Percentiles rank a stretch among this genome's conserved stretches.
Conservation (phyloP, 2,888 invertebrate species). For the Trissoscelio sp. region DNA sequence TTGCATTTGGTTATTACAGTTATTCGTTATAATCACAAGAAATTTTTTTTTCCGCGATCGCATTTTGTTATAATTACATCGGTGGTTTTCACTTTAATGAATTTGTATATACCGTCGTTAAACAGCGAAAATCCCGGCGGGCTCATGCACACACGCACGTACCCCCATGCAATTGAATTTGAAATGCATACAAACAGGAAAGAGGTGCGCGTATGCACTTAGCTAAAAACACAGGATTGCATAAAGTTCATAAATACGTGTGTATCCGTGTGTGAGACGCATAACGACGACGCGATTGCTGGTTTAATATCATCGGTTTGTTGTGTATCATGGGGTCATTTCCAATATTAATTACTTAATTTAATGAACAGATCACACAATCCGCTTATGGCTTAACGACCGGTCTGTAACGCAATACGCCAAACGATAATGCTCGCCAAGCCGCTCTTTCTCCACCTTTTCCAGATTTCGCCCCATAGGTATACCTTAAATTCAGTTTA, state of each 20-base stretch:
- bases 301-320: constrained; percentile 58
- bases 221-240: constrained; percentile 36
- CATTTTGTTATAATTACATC: constrained; percentile 40
- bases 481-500: constrained; percentile 31
- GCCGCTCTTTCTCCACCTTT: constrained; percentile 60
- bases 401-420: constrained; percentile 65
- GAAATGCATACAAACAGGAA: constrained; percentile 27
- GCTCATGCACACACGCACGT: constrained; percentile 5
- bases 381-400: constrained; percentile 75
- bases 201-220: constrained; percentile 14
- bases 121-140: constrained; percentile 48
- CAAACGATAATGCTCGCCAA: constrained; percentile 60
- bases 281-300: constrained; percentile 50
- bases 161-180: constrained; percentile 42
- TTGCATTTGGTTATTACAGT: constrained; percentile 15
- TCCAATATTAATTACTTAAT: constrained; percentile 77
- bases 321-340: constrained; percentile 67
- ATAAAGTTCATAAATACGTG: constrained; percentile 18
- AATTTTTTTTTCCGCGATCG: too few species aligned
- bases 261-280: constrained; percentile 30
- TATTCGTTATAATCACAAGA: constrained; percentile 26
- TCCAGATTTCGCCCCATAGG: constrained; percentile 37
- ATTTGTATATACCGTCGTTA: constrained; percentile 39
- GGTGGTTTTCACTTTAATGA: constrained; percentile 44
- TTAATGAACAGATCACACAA: constrained; percentile 75